Conservation (phyloP, 1,140 invertebrate species). For the Lamellibrachia luymesi region DNA sequence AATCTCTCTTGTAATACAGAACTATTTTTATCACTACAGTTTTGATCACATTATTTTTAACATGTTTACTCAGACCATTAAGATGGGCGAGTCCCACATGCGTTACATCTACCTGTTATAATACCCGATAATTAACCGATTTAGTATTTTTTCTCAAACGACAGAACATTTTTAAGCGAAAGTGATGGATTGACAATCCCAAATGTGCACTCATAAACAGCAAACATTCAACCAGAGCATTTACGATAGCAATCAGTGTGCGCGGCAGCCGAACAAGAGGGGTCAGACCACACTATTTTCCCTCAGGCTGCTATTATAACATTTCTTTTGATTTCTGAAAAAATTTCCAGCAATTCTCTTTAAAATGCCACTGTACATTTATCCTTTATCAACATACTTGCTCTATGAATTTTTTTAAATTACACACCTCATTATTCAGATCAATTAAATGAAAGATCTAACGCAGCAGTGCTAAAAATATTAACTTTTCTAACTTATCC, state of each 20-base stretch:
- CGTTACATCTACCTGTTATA: neutral
- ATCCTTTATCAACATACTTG: too few relatives aligned
- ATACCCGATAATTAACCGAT: neutral
- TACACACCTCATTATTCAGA: too few relatives aligned
- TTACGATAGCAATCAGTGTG: neutral
- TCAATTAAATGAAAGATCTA: too few relatives aligned
- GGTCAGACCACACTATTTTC: too few relatives aligned
- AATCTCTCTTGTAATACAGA: neutral
- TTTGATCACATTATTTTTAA: neutral
- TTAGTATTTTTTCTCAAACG: neutral
- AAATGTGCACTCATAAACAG: neutral
- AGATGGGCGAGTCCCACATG: neutral
- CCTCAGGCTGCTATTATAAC: too few relatives aligned
- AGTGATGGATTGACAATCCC: neutral
- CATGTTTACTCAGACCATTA: neutral
- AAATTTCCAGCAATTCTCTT: too few relatives aligned
- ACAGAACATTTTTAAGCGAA: neutral
- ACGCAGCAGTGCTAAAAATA: too few relatives aligned
- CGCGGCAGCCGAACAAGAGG: neutral
- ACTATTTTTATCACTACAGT: neutral
- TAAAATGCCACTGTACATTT: too few relatives aligned
- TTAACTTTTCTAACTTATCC: too few relatives aligned
- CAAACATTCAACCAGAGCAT: neutral
- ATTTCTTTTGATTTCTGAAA: too few relatives aligned
- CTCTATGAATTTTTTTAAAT: too few relatives aligned